phyloP scores from a whole-genome alignment of 2,113 vertebrate genomes.

The Notarius lentiginosus region DNA sequence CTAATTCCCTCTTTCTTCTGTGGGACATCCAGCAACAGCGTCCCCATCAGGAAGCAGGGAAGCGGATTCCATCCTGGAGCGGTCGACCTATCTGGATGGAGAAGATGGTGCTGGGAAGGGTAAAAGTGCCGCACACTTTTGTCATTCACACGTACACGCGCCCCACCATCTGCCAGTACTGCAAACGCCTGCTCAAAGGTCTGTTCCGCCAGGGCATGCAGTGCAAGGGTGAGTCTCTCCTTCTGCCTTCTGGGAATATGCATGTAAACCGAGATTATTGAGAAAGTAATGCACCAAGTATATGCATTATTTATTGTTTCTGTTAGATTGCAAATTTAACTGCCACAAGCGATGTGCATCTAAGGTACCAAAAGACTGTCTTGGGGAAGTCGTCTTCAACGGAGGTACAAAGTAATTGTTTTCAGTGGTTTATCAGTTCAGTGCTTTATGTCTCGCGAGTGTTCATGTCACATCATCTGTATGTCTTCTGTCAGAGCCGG shows the following conservation, averaged over 20 bases:
- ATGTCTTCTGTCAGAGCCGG: constrained; percentile 76
- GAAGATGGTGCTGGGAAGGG: constrained; percentile 94
- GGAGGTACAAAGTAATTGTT: constrained; percentile 77
- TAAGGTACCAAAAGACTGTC: constrained; percentile 95
- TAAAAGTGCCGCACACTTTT: constrained; percentile 97
- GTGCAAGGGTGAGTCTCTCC: constrained; percentile 83
- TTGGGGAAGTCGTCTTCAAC: constrained; percentile 93
- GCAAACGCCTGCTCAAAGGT: constrained; percentile 94
- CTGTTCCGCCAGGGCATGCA: constrained; percentile 99
- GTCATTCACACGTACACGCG: constrained; percentile 97
- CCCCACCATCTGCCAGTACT: constrained; percentile 98
- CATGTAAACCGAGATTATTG: neutral
- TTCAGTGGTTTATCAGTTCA: neutral
- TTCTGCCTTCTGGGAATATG: neutral
- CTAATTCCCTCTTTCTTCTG: neutral
- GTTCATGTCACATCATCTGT: neutral
- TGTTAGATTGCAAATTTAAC: constrained; percentile 93
- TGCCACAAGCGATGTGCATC: constrained; percentile 96
- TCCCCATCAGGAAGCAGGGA: constrained; percentile 89
- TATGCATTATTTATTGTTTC: neutral
- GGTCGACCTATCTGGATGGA: constrained; percentile 99
- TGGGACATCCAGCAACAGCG: constrained; percentile 65
- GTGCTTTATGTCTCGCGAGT: neutral
- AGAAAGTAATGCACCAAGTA: neutral
- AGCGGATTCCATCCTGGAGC: constrained; percentile 94